phyloP scores from a whole-genome alignment of 2,797 vertebrate genomes.

The Xenops minutus region DNA sequence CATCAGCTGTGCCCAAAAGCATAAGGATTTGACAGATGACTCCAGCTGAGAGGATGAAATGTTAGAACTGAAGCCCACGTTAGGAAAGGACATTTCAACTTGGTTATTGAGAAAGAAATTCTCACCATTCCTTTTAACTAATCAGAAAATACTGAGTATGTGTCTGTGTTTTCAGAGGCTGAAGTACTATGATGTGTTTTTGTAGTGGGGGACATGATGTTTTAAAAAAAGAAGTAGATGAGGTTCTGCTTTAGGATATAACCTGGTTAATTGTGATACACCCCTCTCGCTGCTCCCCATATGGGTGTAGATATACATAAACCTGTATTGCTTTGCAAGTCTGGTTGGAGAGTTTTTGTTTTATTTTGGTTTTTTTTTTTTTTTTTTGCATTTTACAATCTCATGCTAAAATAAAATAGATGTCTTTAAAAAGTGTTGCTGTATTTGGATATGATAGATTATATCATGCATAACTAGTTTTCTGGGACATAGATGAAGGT shows the following conservation, averaged over 20 bases:
- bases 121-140: background rate
- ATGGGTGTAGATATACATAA: too few relatives aligned
- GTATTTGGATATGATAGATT: background rate
- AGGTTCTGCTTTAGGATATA: background rate
- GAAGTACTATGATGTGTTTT: background rate
- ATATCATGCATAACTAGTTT: background rate
- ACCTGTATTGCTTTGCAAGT: background rate
- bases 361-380: background rate
- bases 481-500: background rate
- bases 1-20: background rate
- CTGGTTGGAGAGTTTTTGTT: background rate
- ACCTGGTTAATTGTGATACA: background rate
- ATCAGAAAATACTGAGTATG: background rate
- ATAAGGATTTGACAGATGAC: background rate
- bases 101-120: background rate
- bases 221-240: background rate
- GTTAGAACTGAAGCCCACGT: background rate
- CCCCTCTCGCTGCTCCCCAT: too few relatives aligned
- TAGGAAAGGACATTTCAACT: background rate
- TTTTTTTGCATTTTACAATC: background rate
- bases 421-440: background rate
- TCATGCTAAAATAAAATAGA: background rate
- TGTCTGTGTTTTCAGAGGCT: background rate
- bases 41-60: background rate
- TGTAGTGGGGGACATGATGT: background rate